Conservation (phyloP, 2,888 invertebrate species). For the Apoda limacodes region DNA sequence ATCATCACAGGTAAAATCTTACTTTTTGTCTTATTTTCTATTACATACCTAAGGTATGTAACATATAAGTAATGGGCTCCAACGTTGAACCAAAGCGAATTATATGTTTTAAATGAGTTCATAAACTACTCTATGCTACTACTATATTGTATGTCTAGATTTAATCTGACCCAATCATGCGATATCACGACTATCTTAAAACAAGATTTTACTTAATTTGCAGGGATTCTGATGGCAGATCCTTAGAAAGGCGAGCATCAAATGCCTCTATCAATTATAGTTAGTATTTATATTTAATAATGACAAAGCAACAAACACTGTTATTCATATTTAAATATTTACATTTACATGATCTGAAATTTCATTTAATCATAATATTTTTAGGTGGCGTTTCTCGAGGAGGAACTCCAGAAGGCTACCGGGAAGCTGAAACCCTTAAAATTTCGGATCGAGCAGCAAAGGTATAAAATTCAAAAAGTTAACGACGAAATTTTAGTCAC, state of each 20-base stretch:
- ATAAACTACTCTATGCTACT: no score
- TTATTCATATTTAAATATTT: not conserved
- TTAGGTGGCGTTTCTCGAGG: conserved; percentile 43
- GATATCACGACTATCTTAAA: no score
- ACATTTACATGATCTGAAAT: no score
- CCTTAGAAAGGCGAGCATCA: conserved; percentile 57
- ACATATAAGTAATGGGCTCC: no score
- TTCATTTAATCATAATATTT: conserved; percentile 9
- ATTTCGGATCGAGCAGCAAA: conserved; percentile 51
- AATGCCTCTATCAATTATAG: conserved; percentile 59
- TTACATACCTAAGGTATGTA: no score
- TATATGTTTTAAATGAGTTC: no score
- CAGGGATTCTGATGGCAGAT: conserved; percentile 55
- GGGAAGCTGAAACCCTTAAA: conserved; percentile 55
- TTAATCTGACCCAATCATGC: no score
- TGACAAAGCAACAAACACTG: not conserved
- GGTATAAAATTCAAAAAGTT: conserved; percentile 27
- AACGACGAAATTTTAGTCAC: conserved; percentile 1
- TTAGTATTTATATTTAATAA: conserved; percentile 20
- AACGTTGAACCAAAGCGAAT: no score
- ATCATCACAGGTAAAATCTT: conserved; percentile 44
- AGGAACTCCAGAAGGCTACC: conserved; percentile 56
- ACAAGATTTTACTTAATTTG: no score
- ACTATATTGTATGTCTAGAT: no score
- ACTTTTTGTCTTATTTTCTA: not conserved